These are phyloP conservation scores for Tokudaia tokunoshimensis DNA, from an alignment of 2,797 vertebrate species.

Conservation along the genomic window DNA sequence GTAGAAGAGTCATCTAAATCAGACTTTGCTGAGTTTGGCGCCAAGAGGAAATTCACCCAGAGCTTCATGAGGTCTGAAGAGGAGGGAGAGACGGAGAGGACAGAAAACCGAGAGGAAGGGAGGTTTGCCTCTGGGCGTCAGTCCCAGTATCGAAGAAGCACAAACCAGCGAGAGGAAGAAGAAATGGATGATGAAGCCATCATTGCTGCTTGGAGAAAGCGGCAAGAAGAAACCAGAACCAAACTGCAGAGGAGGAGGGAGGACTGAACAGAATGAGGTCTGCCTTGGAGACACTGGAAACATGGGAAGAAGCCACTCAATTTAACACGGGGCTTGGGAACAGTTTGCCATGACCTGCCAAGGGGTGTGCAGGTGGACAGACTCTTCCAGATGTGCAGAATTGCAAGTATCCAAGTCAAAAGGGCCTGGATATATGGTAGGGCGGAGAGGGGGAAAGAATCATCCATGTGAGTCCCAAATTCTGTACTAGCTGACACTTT, in stretches of 20 bases:
- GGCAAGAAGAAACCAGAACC: constrained; percentile 91
- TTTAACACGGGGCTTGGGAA: background rate
- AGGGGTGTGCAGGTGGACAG: constrained; percentile 80
- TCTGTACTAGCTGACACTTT: background rate
- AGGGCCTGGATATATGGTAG: constrained; percentile 85
- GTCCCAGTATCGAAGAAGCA: constrained; percentile 88
- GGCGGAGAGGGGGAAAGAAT: constrained; percentile 80
- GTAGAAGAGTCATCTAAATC: constrained; percentile 86
- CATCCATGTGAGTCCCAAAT: fast-evolving
- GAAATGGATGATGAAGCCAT: constrained; percentile 94
- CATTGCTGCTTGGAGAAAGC: constrained; percentile 94
- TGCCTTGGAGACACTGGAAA: background rate
- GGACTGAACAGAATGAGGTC: constrained; percentile 80
- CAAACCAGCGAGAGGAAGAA: constrained; percentile 90
- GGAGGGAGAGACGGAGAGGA: constrained; percentile 86
- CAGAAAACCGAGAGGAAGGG: constrained; percentile 88
- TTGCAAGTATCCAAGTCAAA: constrained; percentile 90
- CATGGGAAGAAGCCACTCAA: background rate
- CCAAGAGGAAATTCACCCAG: constrained; percentile 91
- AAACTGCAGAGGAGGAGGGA: constrained; percentile 88
- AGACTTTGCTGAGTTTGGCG: constrained; percentile 86
- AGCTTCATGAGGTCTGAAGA: constrained; percentile 89
- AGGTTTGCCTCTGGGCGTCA: constrained; percentile 87
- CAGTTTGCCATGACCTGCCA: fast-evolving
- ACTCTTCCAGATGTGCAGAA: constrained; percentile 92